phyloP scores from a whole-genome alignment of 2,113 vertebrate genomes.

The Phyllopteryx taeniolatus region DNA sequence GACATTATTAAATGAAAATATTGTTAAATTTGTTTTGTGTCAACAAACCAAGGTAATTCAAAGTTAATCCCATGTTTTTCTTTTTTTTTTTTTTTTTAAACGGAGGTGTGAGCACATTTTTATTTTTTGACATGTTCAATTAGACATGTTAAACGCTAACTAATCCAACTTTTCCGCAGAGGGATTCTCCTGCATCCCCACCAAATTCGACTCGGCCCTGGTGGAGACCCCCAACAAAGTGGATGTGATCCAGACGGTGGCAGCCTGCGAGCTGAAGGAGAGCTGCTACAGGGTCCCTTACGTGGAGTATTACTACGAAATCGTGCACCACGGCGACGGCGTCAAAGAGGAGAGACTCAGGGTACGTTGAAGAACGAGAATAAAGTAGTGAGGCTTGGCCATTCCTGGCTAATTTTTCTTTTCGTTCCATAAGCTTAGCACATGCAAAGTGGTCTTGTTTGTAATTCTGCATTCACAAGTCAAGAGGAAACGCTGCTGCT shows the following conservation, averaged over 20 bases:
- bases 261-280: constrained; percentile 67
- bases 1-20: not conserved
- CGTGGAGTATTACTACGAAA: constrained; percentile 71
- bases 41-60: too few relatives aligned
- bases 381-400: not conserved
- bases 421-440: not conserved
- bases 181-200: constrained; percentile 74
- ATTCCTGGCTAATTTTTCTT: not conserved
- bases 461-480: constrained; percentile 37
- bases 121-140: not conserved
- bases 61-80: not conserved
- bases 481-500: constrained; percentile 52
- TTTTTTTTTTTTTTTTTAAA: not conserved
- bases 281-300: constrained; percentile 68
- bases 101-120: not conserved
- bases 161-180: constrained; percentile 39
- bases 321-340: constrained; percentile 52
- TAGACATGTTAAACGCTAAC: not conserved
- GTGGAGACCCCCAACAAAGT: constrained; percentile 68
- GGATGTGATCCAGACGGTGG: constrained; percentile 64
- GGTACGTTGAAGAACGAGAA: constrained; percentile 53
- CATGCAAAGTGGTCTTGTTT: constrained; percentile 16
- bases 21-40: not conserved
- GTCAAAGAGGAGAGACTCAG: constrained; percentile 66
- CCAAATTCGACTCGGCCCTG: constrained; percentile 68